These are phyloP conservation scores for Ornithoptera alexandrae DNA, from an alignment of 2,888 invertebrate species.

Conservation along the genomic window DNA sequence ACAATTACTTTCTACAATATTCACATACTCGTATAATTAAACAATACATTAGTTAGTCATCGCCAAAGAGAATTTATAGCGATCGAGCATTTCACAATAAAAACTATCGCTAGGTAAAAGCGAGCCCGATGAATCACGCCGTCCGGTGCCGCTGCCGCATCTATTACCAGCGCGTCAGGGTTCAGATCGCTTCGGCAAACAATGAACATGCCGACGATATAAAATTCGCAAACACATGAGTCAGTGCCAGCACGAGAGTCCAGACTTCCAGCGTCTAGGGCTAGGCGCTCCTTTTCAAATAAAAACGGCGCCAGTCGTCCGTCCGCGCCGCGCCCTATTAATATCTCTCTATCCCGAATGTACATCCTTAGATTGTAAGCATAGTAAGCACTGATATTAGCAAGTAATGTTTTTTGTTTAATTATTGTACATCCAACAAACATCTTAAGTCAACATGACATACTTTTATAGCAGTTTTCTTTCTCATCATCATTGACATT, in stretches of 20 bases:
- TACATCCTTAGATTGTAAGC: background rate
- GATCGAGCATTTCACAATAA: slow-evolving; percentile 18
- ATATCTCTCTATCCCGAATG: background rate
- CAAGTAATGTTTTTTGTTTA: background rate
- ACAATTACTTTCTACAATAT: slow-evolving; percentile 5
- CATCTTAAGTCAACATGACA: no score
- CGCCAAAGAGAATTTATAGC: slow-evolving; percentile 22
- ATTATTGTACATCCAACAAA: background rate
- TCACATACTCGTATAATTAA: slow-evolving; percentile 1
- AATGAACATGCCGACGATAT: background rate
- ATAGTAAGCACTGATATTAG: background rate
- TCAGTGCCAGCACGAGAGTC: slow-evolving; percentile 20
- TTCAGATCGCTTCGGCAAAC: slow-evolving; percentile 4
- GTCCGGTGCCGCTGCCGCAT: background rate
- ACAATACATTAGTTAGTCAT: slow-evolving; percentile 24
- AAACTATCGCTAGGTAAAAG: slow-evolving; percentile 21
- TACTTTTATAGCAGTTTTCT: no score
- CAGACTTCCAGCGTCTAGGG: slow-evolving; percentile 16
- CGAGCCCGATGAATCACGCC: slow-evolving; percentile 18
- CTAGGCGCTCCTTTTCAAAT: slow-evolving; percentile 24
- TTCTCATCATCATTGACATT: no score
- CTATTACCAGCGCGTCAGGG: background rate
- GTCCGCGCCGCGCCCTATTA: slow-evolving; percentile 13
- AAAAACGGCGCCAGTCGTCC: slow-evolving; percentile 26
- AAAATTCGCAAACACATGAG: slow-evolving; percentile 26